phyloP scores from a whole-genome alignment of 1,140 invertebrate genomes.

The Helicoverpa zea region DNA sequence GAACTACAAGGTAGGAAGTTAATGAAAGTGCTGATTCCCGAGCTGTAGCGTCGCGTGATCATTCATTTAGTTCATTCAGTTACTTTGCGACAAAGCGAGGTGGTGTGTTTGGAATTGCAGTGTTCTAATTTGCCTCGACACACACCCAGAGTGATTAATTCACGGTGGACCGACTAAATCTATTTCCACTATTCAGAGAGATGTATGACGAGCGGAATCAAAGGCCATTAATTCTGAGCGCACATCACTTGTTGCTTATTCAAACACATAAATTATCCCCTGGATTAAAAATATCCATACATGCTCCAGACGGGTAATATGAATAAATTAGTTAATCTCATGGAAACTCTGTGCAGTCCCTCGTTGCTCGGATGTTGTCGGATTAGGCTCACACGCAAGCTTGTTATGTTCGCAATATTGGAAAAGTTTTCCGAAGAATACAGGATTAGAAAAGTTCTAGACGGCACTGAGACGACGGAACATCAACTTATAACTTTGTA shows the following conservation, averaged over 20 bases:
- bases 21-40: constrained; percentile 58
- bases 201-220: constrained; percentile 29
- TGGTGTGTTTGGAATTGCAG: constrained; percentile 51
- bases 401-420: constrained; percentile 72
- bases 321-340: constrained; percentile 58
- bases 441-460: constrained; percentile 71
- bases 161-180: constrained; percentile 33
- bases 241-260: constrained; percentile 40
- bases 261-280: constrained; percentile 27
- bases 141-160: constrained; percentile 52
- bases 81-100: constrained; percentile 57
- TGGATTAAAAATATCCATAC: constrained; percentile 34
- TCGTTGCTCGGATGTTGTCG: constrained; percentile 52
- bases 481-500: constrained; percentile 54
- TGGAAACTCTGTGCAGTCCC: constrained; percentile 52
- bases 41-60: constrained; percentile 50
- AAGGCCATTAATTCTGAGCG: constrained; percentile 29
- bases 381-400: constrained; percentile 65
- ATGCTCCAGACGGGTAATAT: constrained; percentile 32
- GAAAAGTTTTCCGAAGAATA: constrained; percentile 70
- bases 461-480: constrained; percentile 55
- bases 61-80: constrained; percentile 58
- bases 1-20: constrained; percentile 52
- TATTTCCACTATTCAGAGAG: constrained; percentile 18
- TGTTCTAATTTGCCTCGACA: constrained; percentile 51